These are phyloP conservation scores for Diploptera punctata DNA, from an alignment of 2,888 invertebrate species.

Conservation along the genomic window DNA sequence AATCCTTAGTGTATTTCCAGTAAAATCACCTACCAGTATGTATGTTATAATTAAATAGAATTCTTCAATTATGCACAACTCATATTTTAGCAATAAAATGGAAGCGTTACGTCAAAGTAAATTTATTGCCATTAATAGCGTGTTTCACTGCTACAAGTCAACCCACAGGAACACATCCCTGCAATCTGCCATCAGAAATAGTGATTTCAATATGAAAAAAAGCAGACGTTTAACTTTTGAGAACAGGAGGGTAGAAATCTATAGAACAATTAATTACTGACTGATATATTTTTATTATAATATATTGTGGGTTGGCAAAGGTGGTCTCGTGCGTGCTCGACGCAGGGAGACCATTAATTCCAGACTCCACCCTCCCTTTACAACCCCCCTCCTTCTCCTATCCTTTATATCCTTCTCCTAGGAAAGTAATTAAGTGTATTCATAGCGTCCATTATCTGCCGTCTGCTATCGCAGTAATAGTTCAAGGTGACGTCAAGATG, in stretches of 20 bases:
- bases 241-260: neutral
- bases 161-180: neutral
- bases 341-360: neutral
- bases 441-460: constrained; percentile 16
- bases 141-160: neutral
- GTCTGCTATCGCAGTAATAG: constrained; percentile 13
- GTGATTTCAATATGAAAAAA: neutral
- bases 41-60: too few relatives aligned
- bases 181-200: neutral
- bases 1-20: too few relatives aligned
- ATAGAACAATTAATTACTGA: constrained; percentile 4
- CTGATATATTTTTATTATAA: constrained; percentile 10
- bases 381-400: neutral
- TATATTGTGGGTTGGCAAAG: neutral
- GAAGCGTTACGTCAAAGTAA: too few relatives aligned
- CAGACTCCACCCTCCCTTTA: constrained; percentile 14
- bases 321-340: neutral
- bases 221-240: neutral
- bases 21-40: too few relatives aligned
- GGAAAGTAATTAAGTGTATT: constrained; percentile 21
- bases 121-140: neutral
- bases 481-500: constrained; percentile 15
- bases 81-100: too few relatives aligned
- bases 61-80: too few relatives aligned
- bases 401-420: neutral